Base-by-base conservation (phyloP, 2,113 vertebrate genomes). In the Sinosuthora webbiana region DNA sequence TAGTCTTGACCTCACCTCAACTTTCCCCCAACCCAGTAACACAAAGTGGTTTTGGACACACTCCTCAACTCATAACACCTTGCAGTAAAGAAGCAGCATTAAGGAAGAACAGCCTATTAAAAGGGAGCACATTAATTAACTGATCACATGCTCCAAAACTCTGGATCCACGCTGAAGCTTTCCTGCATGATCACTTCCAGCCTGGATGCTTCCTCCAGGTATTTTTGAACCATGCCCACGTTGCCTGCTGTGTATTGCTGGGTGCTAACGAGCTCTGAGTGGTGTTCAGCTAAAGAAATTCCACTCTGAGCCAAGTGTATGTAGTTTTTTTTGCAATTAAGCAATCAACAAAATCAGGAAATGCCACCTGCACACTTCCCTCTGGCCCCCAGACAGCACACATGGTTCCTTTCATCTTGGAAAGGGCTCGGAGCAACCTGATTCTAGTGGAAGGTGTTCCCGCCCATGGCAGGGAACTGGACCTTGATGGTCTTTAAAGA, bases 241-340 rank as follows among this genome's bases (percentile, higher is more conserved):
- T 27, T 83, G 83, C 79, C 59, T 91, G 64, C 80, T 68, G 33
- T 8, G 2, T 19, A 11, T 8, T 5, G 7, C 56, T 31, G 42
- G 80, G 68, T 89, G 78, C 62, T 95, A 89, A 93, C 6, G 17
- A 94, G 86, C 60, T 63, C 56, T 50, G 68, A 86, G 93, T 28
- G 33, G 47, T 37, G 35, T 28, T 95, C 60, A 71, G 84, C 59
- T 78, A 63, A 62, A 93, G 64, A 92, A 94, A 95, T 81, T 78
- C 73, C 80, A 78, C 64, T 81, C 83, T 19, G 50, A 80, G 89
- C 50, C 27, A 71, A 90, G 63, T 13, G 10, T 21, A 33, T 10
- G 83, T 87, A 73, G 52, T 11, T 22, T 13, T 59, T 3, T 2
- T 62, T 87, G 59, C 84, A 93, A 94, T 81, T 67, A 87, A 93